Conservation (phyloP, 1,140 invertebrate species). For the Drosophila bifasciata region DNA sequence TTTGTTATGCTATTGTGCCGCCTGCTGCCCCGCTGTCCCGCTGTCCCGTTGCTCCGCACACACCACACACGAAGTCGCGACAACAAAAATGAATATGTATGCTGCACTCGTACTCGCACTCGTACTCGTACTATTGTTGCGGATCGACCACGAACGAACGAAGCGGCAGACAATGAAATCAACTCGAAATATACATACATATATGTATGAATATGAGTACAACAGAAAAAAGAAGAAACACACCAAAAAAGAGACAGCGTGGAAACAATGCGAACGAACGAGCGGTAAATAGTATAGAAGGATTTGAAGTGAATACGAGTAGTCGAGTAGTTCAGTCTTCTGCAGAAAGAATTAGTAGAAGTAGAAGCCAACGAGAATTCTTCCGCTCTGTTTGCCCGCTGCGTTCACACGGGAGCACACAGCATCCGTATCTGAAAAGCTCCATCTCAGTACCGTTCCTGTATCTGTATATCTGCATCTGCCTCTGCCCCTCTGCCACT, state of each 20-base stretch:
- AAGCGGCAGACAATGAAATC: neutral
- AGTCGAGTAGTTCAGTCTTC: conserved; percentile 32
- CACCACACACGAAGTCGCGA: conserved; percentile 22
- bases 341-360: conserved; percentile 25
- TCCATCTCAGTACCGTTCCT: conserved; percentile 13
- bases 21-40: no score
- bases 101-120: no score
- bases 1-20: conserved; percentile 35
- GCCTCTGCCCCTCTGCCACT: no score
- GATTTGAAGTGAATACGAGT: conserved; percentile 35
- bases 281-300: conserved; percentile 22
- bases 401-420: conserved; percentile 61
- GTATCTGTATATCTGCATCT: conserved; percentile 24
- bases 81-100: conserved; percentile 16
- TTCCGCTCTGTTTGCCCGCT: conserved; percentile 56
- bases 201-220: neutral
- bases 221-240: conserved; percentile 21
- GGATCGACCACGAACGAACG: no score
- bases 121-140: no score
- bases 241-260: conserved; percentile 9
- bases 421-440: conserved; percentile 67
- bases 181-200: conserved; percentile 1
- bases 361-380: conserved; percentile 36
- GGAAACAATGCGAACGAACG: conserved; percentile 23
- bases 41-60: neutral